Percentiles rank a stretch among this genome's conserved stretches.
Evolutionary conservation across 64 coral and sea anemone species (phyloP).

Genomic region (Cladopsammia gracilis): DNA sequence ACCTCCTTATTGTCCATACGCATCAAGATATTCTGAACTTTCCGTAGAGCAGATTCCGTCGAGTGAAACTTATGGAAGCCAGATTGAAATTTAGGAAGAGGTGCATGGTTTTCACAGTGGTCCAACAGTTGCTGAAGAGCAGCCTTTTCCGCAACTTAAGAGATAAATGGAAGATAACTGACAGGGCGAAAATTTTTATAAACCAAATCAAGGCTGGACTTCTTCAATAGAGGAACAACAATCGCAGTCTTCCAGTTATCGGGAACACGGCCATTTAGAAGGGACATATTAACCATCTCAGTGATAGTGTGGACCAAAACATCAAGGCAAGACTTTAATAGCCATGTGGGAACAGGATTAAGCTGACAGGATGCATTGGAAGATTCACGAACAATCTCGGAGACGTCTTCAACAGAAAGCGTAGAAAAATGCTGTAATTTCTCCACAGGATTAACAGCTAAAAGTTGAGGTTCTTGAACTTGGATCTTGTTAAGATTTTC

Average conservation of each 20-base stretch:
- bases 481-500: conserved; percentile 25
- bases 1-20: conserved; percentile 1
- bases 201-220: conserved; percentile 18
- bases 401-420: conserved; percentile 3
- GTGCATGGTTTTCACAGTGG: neutral
- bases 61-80: neutral
- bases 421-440: conserved; percentile 43
- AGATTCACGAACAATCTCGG: conserved; percentile 38
- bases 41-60: neutral
- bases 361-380: conserved; percentile 43
- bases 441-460: neutral
- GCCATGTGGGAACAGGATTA: conserved; percentile 60
- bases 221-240: conserved; percentile 47
- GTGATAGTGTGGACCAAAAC: conserved; percentile 27
- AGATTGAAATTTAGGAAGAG: neutral
- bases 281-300: conserved; percentile 45
- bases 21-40: neutral
- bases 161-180: conserved; percentile 39
- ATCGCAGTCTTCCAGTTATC: conserved; percentile 49
- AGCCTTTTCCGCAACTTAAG: conserved; percentile 7
- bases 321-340: conserved; percentile 43
- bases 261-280: conserved; percentile 41
- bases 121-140: neutral
- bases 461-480: neutral
- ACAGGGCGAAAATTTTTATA: conserved; percentile 20